Evolutionary conservation across 2,888 invertebrate species (phyloP).

Genomic region (Melinopterus prodromus): DNA sequence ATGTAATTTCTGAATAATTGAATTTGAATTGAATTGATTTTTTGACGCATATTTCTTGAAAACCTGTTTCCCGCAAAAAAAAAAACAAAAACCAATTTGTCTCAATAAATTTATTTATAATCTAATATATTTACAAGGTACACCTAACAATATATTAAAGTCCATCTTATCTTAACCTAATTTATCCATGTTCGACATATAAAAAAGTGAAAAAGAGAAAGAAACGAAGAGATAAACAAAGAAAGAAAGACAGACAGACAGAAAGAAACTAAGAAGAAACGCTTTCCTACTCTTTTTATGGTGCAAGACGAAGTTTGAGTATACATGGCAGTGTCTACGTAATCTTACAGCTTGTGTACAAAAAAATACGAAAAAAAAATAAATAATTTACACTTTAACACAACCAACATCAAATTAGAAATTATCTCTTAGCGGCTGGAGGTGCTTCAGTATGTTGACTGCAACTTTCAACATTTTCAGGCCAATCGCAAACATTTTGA

Average conservation of each 20-base stretch:
- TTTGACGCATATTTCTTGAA: too few relatives aligned
- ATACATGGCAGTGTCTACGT: not conserved
- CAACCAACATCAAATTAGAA: not conserved
- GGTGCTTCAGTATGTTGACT: constrained; percentile 74
- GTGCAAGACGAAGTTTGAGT: not conserved
- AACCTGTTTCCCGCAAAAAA: too few relatives aligned
- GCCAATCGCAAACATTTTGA: constrained; percentile 96
- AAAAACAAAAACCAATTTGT: not conserved
- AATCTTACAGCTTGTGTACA: not conserved
- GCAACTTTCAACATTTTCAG: constrained; percentile 92
- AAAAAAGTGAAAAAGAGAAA: not conserved
- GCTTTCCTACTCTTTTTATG: too few relatives aligned
- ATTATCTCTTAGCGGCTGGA: constrained; percentile 56
- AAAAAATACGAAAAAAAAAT: constrained; percentile 12
- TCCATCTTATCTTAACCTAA: constrained; percentile 4
- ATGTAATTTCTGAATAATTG: too few relatives aligned
- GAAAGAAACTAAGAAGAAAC: too few relatives aligned
- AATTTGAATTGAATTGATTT: too few relatives aligned
- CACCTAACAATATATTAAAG: constrained; percentile 7
- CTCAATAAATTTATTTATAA: constrained; percentile 34
- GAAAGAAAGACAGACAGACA: not conserved
- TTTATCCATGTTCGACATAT: not conserved
- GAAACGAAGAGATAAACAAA: not conserved
- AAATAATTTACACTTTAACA: constrained; percentile 22
- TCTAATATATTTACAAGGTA: constrained; percentile 35